These are phyloP conservation scores for Lysandra bellargus DNA, from an alignment of 2,888 invertebrate species.

Conservation along the genomic window DNA sequence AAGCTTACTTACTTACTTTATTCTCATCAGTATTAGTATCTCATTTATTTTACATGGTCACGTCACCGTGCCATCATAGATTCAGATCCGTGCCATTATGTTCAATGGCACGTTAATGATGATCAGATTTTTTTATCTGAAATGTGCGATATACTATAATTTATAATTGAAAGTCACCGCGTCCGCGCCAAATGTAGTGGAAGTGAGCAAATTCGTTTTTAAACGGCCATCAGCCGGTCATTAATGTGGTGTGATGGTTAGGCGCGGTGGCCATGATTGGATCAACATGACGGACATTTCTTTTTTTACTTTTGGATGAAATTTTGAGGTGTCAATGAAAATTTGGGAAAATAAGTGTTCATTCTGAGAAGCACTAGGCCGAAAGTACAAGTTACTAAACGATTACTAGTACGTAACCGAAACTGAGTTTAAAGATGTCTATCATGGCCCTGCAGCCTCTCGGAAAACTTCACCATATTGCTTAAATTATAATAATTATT, in stretches of 20 bases:
- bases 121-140: not conserved
- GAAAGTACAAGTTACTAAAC: too few species aligned
- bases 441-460: too few species aligned
- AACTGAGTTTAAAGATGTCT: too few species aligned
- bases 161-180: slow-evolving; percentile 24
- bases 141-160: not conserved
- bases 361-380: too few species aligned
- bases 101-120: not conserved
- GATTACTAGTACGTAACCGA: too few species aligned
- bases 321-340: not conserved
- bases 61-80: not conserved
- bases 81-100: not conserved
- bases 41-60: too few species aligned
- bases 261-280: slow-evolving; percentile 51
- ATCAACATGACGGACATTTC: not conserved
- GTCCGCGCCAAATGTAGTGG: slow-evolving; percentile 73
- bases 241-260: slow-evolving; percentile 66
- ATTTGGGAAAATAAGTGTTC: too few species aligned
- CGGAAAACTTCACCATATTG: too few species aligned
- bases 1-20: too few species aligned
- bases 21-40: too few species aligned
- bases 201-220: slow-evolving; percentile 82
- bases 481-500: too few species aligned
- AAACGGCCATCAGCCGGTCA: slow-evolving; percentile 81
- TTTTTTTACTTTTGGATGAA: not conserved